These are phyloP conservation scores for Neria commutata DNA, from an alignment of 2,888 invertebrate genomes.

Conservation along the genomic window DNA sequence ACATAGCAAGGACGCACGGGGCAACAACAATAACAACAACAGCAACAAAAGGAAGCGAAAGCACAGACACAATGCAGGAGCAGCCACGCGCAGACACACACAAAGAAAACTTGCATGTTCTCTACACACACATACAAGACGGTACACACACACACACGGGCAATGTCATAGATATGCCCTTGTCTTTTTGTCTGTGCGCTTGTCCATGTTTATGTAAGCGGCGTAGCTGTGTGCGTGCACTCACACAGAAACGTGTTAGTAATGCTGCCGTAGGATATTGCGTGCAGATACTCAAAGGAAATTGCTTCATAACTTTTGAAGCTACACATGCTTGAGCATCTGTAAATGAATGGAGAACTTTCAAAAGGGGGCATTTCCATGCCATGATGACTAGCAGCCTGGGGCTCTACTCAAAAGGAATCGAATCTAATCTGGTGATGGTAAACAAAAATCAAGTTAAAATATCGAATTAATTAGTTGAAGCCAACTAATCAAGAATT, in stretches of 20 bases:
- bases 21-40: neutral
- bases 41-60: neutral
- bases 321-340: too few relatives aligned
- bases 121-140: neutral
- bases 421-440: too few relatives aligned
- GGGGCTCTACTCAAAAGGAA: too few relatives aligned
- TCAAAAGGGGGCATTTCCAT: too few relatives aligned
- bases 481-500: too few relatives aligned
- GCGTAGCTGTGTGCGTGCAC: constrained; percentile 6
- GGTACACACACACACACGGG: neutral
- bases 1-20: neutral
- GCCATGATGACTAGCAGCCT: too few relatives aligned
- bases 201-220: neutral
- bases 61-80: neutral
- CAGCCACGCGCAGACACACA: neutral
- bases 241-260: constrained; percentile 11
- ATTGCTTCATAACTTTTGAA: too few relatives aligned
- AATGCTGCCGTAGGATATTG: neutral
- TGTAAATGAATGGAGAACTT: too few relatives aligned
- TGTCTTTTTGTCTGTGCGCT: neutral
- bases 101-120: neutral
- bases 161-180: neutral
- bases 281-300: neutral
- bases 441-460: too few relatives aligned
- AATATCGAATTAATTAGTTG: too few relatives aligned